Base-by-base conservation (phyloP, 2,113 vertebrate species). In the Pteronura brasiliensis region DNA sequence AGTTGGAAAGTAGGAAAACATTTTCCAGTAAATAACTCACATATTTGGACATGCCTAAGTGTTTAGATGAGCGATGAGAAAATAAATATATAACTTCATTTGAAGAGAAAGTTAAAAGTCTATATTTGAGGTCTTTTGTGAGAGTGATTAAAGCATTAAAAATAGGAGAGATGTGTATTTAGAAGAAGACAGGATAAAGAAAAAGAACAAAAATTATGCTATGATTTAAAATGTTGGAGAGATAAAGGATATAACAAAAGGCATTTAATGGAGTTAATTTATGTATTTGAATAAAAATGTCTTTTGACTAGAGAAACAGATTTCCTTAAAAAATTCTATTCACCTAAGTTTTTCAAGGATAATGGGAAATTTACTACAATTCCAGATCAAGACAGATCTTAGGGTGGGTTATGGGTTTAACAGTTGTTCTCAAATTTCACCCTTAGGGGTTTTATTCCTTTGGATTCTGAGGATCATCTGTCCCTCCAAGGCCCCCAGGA, bases 311-410 rank as follows among this genome's bases (percentile, higher is more conserved):
- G 29, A 59, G 71, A 47, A 83, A 90, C 31, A 87, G 23, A 80
- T 95, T 82, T 95, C 36, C 84, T 88, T 84, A 36, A 71, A 74
- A 95, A 96, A 76, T 88, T 55, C 42, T 88, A n/a, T 80, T 96
- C 36, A 18, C 21, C 7, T 80, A 65, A 90, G 39, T 92, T 96
- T 83, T 83, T 93, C 44, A 97, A 76, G 52, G 52, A 47, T 79
- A 92, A 72, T 61, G 67, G 42, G 55, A 76, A 36, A 92, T 83
- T 81, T 87, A 92, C 27, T 89, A 47, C 29, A 29, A 83, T 93
- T 96, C 39, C 31, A 89, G 81, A 34, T 95, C 47, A 74, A 81
- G 69, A 81, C n/a, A 88, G 36, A 49, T 92, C 23, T 89, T 95
- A 79, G 42, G 29, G 52, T 71, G 18, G 34, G 18, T 83, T 47